Evolutionary conservation across 1,140 invertebrate species (phyloP).

Genomic region (Ganaspis sp.): DNA sequence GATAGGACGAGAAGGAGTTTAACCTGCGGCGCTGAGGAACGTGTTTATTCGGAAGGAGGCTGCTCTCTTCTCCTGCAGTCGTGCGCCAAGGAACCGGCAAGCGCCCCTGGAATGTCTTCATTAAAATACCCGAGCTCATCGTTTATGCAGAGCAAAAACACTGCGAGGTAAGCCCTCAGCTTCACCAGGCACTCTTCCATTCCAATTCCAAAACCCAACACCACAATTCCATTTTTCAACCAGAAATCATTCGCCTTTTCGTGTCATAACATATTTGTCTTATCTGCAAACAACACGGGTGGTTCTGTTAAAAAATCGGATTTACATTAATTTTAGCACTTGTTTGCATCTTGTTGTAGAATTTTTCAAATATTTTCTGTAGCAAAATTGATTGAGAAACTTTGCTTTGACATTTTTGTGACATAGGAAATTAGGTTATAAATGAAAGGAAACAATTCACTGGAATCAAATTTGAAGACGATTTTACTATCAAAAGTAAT

Average conservation of each 20-base stretch:
- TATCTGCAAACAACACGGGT: too few relatives aligned
- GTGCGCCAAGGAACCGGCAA: conserved; percentile 59
- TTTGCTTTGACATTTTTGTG: too few relatives aligned
- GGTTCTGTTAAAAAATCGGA: too few relatives aligned
- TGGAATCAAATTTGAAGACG: too few relatives aligned
- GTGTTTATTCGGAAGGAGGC: conserved; percentile 50
- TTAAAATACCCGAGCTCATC: conserved; percentile 69
- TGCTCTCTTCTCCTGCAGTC: conserved; percentile 39
- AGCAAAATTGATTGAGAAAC: too few relatives aligned
- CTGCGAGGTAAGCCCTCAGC: conserved; percentile 54
- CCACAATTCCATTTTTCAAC: not conserved
- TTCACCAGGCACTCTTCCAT: conserved; percentile 19
- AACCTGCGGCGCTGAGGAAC: conserved; percentile 41
- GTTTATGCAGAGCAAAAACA: conserved; percentile 71
- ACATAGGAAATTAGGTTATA: too few relatives aligned
- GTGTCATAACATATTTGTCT: not conserved
- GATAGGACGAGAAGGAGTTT: conserved; percentile 47
- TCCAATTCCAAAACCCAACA: conserved; percentile 3
- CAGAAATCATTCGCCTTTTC: not conserved
- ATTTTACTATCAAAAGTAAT: too few relatives aligned
- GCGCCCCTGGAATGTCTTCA: conserved; percentile 68
- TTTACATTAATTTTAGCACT: too few relatives aligned
- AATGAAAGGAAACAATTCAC: too few relatives aligned
- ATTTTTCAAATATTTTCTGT: too few relatives aligned
- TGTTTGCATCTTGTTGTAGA: too few relatives aligned